phyloP scores from a whole-genome alignment of 2,113 vertebrate species.

The Aleadryas rufinucha region DNA sequence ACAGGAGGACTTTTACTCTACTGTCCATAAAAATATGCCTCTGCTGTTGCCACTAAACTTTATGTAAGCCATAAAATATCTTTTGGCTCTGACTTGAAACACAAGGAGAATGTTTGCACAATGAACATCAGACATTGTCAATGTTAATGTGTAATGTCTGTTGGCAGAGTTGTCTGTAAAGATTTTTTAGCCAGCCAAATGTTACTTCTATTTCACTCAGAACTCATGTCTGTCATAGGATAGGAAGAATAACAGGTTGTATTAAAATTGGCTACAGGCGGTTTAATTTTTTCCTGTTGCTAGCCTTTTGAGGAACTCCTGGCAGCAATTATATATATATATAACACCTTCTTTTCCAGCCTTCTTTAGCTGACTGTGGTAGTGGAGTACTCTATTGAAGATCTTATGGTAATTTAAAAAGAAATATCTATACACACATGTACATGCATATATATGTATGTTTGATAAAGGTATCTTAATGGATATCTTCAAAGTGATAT shows the following conservation, averaged over 20 bases:
- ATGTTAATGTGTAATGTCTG: constrained; percentile 48
- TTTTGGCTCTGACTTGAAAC: constrained; percentile 33
- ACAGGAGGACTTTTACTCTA: constrained; percentile 31
- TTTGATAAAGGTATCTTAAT: not conserved
- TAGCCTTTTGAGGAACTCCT: constrained; percentile 59
- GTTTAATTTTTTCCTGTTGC: constrained; percentile 1
- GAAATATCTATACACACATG: not conserved
- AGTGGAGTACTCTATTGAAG: not conserved
- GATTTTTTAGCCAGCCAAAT: constrained; percentile 56
- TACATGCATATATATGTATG: too few relatives aligned
- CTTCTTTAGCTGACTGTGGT: not conserved
- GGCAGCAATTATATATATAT: not conserved
- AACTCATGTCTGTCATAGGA: constrained; percentile 34
- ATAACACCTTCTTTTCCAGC: not conserved
- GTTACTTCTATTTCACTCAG: constrained; percentile 53
- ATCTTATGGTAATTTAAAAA: not conserved
- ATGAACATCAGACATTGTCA: constrained; percentile 39
- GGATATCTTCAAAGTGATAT: not conserved
- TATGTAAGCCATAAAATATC: constrained; percentile 53
- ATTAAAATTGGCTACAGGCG: constrained; percentile 39
- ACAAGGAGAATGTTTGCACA: constrained; percentile 57
- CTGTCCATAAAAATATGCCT: constrained; percentile 42
- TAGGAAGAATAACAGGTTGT: constrained; percentile 41
- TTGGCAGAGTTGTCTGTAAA: constrained; percentile 52
- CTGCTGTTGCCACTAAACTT: constrained; percentile 45